These are phyloP conservation scores for Ischnus inquisitorius DNA, from an alignment of 2,888 invertebrate genomes.

Conservation along the genomic window DNA sequence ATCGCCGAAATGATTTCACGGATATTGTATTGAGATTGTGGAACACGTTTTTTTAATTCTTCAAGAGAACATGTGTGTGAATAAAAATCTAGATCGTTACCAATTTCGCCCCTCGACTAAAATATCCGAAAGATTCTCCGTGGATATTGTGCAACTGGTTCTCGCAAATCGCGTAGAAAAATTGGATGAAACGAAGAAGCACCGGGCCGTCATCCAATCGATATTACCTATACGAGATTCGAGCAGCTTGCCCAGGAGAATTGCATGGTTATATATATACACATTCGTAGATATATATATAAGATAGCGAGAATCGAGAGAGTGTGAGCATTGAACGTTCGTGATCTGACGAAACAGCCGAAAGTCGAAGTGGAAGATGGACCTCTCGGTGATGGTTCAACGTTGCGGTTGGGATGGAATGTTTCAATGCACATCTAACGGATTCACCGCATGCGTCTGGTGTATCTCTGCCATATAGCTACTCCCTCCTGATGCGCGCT, in stretches of 20 bases:
- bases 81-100: background rate
- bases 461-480: slow-evolving; percentile 30
- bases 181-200: slow-evolving; percentile 43
- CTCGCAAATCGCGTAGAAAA: slow-evolving; percentile 8
- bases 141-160: slow-evolving; percentile 32
- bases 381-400: slow-evolving; percentile 7
- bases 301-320: background rate
- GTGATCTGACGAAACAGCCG: slow-evolving; percentile 28
- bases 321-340: slow-evolving; percentile 35
- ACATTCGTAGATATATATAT: background rate
- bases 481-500: slow-evolving; percentile 10
- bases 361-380: slow-evolving; percentile 47
- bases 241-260: slow-evolving; percentile 3
- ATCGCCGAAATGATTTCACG: too few species aligned
- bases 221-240: slow-evolving; percentile 47
- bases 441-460: slow-evolving; percentile 58
- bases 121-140: background rate
- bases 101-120: background rate
- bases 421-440: slow-evolving; percentile 60
- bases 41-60: too few species aligned
- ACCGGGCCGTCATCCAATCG: slow-evolving; percentile 44
- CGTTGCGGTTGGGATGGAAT: slow-evolving; percentile 42
- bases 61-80: background rate
- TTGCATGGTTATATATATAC: background rate
- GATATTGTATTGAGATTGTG: too few species aligned